Evolutionary conservation across 2,113 vertebrate species (phyloP), one percentile per base, ranked within the genome.

Genomic region (Tricholaema leucomelas): DNA sequence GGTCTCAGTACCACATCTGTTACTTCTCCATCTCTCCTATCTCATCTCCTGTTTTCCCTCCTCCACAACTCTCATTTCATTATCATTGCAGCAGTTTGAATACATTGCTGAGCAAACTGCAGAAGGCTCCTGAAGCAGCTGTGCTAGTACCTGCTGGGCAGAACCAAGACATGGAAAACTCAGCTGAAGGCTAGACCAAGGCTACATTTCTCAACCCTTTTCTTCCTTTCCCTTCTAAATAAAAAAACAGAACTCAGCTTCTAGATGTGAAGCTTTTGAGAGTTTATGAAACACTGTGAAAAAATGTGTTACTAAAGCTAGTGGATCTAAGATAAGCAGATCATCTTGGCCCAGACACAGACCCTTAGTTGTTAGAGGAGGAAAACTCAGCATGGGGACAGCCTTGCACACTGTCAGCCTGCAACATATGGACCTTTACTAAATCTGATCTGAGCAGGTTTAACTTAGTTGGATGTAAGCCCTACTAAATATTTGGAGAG

Each of bases 381-480:
- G 28, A 95, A 65, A 73, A 91, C 61, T 55, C 33, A 65, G 69
- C 72, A 65, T 60, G 74, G 19, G 30, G 13, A 64, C 58, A 80
- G 38, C 71, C 27, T 91, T 38, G 54, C 60, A 77, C 19, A n/a
- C 7, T 77, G 66, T 13, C 78, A 79, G 27, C 38, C 67, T 91
- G 75, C 54, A 91, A 31, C 79, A 87, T 94, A 90, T 78, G 89
- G 81, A 59, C 48, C 67, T 85, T 72, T 48, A 91, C 65, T 91
- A 91, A 91, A 95, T 87, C 88, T 93, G 54, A 77, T 74, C 87
- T 81, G 30, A 87, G 21, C 27, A 81, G 69, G 15, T 93, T 96
- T 93, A 94, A 74, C 54, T 95, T 69, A 31, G 31, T 78, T 83
- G 48, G 8, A 40, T 71, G 21, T 61, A 83, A 94, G 54, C 52